A percentile compares a stretch with the other conserved stretches of the same genome.
Conservation (phyloP, 2,888 invertebrate species). For the Catocala nupta region DNA sequence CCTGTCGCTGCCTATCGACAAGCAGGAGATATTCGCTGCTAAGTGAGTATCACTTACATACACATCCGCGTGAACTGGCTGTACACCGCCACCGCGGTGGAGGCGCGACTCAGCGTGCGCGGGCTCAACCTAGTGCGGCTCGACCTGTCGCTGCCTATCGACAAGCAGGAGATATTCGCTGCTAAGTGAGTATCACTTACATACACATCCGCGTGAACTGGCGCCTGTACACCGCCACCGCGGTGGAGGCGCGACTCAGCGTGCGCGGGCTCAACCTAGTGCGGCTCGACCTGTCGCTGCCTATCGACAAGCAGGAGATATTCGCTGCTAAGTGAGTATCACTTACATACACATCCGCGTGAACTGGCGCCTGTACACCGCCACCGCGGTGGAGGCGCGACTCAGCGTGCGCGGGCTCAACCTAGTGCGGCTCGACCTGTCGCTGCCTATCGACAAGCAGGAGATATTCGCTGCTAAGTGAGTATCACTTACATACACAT, state of each 20-base stretch:
- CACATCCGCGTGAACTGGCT: conserved; percentile 94
- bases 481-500: conserved; percentile 77
- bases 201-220: conserved; percentile 91
- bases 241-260: conserved; percentile 91
- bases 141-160: conserved; percentile 93
- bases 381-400: conserved; percentile 92
- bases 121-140: conserved; percentile 90
- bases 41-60: conserved; percentile 81
- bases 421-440: conserved; percentile 91
- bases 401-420: conserved; percentile 90
- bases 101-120: conserved; percentile 90
- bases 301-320: conserved; percentile 94
- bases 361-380: conserved; percentile 94
- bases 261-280: conserved; percentile 90
- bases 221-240: conserved; percentile 94
- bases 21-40: conserved; percentile 94
- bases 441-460: conserved; percentile 93
- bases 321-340: conserved; percentile 91
- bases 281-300: conserved; percentile 92
- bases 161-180: conserved; percentile 94
- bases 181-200: conserved; percentile 87
- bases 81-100: conserved; percentile 94
- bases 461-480: conserved; percentile 94
- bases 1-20: conserved; percentile 93
- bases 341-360: conserved; percentile 88